phyloP scores from a whole-genome alignment of 2,113 vertebrate species.

The Poeciliopsis prolifica region DNA sequence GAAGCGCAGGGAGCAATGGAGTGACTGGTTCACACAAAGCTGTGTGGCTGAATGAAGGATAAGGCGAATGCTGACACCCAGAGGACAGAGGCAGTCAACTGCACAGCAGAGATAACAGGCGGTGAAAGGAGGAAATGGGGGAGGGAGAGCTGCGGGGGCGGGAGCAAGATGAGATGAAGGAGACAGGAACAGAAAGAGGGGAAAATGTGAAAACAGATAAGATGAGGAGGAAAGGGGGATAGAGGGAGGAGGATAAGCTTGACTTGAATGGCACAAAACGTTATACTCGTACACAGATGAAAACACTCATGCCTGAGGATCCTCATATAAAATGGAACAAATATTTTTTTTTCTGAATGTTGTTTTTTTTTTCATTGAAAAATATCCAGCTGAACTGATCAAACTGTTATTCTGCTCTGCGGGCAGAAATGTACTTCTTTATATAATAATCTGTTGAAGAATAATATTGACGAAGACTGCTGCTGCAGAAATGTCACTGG shows the following conservation, averaged over 20 bases:
- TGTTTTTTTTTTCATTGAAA: background rate
- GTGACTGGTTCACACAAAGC: slow-evolving; percentile 41
- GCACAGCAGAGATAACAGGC: slow-evolving; percentile 69
- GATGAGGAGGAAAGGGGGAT: slow-evolving; percentile 27
- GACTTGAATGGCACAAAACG: slow-evolving; percentile 12
- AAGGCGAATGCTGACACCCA: slow-evolving; percentile 83
- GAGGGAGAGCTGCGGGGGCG: background rate
- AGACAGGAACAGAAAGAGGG: slow-evolving; percentile 45
- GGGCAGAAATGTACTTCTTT: background rate
- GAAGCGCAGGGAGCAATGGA: slow-evolving; percentile 46
- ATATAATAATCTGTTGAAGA: background rate
- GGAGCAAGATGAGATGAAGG: slow-evolving; percentile 50
- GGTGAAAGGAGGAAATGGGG: slow-evolving; percentile 31
- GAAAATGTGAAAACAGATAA: slow-evolving; percentile 48
- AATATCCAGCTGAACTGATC: background rate
- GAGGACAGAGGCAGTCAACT: slow-evolving; percentile 80
- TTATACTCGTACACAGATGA: slow-evolving; percentile 13
- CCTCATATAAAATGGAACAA: background rate
- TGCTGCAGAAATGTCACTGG: too few relatives aligned
- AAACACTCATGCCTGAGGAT: background rate
- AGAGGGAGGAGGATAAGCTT: background rate
- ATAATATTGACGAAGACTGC: too few relatives aligned
- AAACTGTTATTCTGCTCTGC: background rate
- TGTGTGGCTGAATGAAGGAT: slow-evolving; percentile 62
- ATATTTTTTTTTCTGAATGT: background rate